Base-by-base conservation (phyloP, 2,797 vertebrate species). In the Betta splendens region DNA sequence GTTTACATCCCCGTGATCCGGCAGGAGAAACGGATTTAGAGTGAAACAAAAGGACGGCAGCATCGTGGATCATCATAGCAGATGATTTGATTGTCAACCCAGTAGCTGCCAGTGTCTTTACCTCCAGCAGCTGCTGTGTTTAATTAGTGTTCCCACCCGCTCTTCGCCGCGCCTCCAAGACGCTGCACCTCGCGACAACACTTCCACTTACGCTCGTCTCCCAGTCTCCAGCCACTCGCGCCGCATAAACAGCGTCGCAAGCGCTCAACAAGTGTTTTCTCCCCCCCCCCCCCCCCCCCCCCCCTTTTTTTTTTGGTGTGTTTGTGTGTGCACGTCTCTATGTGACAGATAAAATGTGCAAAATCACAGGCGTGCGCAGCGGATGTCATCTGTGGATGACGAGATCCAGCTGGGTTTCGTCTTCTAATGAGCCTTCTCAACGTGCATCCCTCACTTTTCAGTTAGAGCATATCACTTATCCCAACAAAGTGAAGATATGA, bases 81-180 rank as follows among this genome's bases (percentile, higher is more conserved):
- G 43, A 74, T 61, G 64, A 72, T 83, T 68, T 81, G 71, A 81
- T 75, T 51, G 83, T 53, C 52, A 46, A 69, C 58, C 64, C 75
- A 38, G 32, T 53, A 49, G 48, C 75, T 80, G 67, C 76, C 55
- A 52, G 35, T 59, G 69, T 50, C 46, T 67, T 53, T 29, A 29
- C 71, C 72, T 80, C 54, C 52, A 70, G 70, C 85, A 89, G 80
- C 90, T 90, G 84, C 77, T 81, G 62, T 75, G 66, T 89, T 89
- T 91, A 90, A 92, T 91, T 89, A 90, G 77, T 69, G 78, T 83
- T 90, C 51, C 65, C 89, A 82, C 85, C 76, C 64, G 65, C 75
- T 73, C 81, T 21, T 79, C 66, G 44, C 55, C 71, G 67, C 63
- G 32, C 69, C 67, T n/a, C 35, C 3, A 22, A 38, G 43, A 75